A percentile compares a stretch with the other conserved stretches of the same genome.
These are phyloP conservation scores for Trichechus manatus DNA, from an alignment of 2,113 vertebrate species.

Conservation along the genomic window DNA sequence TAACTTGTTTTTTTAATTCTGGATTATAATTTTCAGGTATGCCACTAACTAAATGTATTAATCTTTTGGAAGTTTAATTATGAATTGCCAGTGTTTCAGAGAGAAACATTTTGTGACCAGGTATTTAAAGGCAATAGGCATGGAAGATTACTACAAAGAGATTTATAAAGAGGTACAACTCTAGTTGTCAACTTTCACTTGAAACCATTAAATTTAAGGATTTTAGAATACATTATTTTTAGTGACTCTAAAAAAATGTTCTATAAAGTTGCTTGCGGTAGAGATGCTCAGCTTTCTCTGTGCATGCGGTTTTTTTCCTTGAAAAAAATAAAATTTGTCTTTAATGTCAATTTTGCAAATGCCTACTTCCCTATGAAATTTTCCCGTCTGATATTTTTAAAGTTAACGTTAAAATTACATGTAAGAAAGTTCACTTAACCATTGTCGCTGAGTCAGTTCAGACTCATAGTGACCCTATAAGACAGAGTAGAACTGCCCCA, in stretches of 20 bases:
- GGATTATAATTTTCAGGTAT: background rate
- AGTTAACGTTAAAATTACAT: constrained; percentile 13
- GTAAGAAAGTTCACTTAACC: background rate
- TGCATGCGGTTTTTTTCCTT: background rate
- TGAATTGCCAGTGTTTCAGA: background rate
- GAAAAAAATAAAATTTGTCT: background rate
- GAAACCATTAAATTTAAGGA: constrained; percentile 30
- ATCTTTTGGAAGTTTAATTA: background rate
- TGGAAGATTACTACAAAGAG: background rate
- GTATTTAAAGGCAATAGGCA: background rate
- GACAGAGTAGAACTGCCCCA: too few species aligned
- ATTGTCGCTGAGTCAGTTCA: too few species aligned
- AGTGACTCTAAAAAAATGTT: background rate
- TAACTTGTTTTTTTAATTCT: background rate
- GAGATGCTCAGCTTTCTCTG: background rate
- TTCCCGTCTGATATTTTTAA: constrained; percentile 43
- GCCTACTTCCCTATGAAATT: background rate
- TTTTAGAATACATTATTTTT: constrained; percentile 45
- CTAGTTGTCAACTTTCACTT: background rate
- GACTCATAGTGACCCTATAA: too few species aligned
- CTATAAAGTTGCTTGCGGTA: constrained; percentile 31
- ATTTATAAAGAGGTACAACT: background rate
- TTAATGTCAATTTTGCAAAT: constrained; percentile 50
- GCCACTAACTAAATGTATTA: background rate
- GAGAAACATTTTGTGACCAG: constrained; percentile 9